These are phyloP conservation scores for Loripinus fragilis DNA, from an alignment of 2,888 invertebrate species.

Conservation along the genomic window DNA sequence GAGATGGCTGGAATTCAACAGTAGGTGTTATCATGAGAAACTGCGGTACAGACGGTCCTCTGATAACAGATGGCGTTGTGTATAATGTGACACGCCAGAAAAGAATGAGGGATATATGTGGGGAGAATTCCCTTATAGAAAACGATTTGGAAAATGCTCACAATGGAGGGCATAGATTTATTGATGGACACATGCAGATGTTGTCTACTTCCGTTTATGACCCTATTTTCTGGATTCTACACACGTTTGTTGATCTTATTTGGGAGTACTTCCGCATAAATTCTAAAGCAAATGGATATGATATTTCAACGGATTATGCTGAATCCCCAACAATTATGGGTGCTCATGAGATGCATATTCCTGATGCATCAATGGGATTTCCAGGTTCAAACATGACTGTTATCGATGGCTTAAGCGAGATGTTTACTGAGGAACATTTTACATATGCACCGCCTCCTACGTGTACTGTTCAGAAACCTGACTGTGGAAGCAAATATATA, in stretches of 20 bases:
- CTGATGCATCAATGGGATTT: slow-evolving; percentile 66
- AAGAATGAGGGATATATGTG: slow-evolving; percentile 57
- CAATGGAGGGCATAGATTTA: slow-evolving; percentile 68
- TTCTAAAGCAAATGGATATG: slow-evolving; percentile 16
- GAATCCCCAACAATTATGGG: slow-evolving; percentile 55
- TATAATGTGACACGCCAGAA: slow-evolving; percentile 49
- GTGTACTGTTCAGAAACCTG: slow-evolving; percentile 52
- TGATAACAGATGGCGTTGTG: slow-evolving; percentile 60
- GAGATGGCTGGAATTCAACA: slow-evolving; percentile 62
- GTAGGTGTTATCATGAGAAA: slow-evolving; percentile 66
- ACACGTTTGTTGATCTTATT: slow-evolving; percentile 68
- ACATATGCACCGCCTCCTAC: slow-evolving; percentile 68
- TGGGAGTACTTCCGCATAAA: slow-evolving; percentile 68
- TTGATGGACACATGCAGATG: slow-evolving; percentile 73
- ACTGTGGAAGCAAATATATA: slow-evolving; percentile 68
- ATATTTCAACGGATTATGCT: slow-evolving; percentile 57
- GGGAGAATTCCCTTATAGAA: slow-evolving; percentile 57
- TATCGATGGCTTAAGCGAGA: slow-evolving; percentile 61
- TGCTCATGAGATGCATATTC: slow-evolving; percentile 56
- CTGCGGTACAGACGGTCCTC: slow-evolving; percentile 65
- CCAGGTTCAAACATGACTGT: slow-evolving; percentile 55
- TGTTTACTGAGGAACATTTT: slow-evolving; percentile 59
- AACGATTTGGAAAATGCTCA: slow-evolving; percentile 69
- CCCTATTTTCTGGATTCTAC: slow-evolving; percentile 72
- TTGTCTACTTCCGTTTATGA: slow-evolving; percentile 69